phyloP scores from a whole-genome alignment of 1,140 invertebrate genomes.

The Musca domestica region DNA sequence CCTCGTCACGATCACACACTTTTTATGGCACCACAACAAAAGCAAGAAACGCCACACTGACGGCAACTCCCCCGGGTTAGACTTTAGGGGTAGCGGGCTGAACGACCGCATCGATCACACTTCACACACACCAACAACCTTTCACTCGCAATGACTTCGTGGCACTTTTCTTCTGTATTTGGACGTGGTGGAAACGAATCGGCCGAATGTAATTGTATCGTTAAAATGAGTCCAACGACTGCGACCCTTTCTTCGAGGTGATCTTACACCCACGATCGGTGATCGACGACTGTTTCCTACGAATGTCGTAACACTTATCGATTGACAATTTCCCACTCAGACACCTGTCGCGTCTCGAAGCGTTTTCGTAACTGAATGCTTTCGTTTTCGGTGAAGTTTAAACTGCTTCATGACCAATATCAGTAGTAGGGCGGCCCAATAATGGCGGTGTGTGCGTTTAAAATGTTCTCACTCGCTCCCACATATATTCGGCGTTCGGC shows the following conservation, averaged over 20 bases:
- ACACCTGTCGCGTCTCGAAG: constrained; percentile 49
- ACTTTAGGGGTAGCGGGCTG: neutral
- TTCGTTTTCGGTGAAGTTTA: constrained; percentile 40
- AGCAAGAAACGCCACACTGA: no score
- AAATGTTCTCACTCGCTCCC: neutral
- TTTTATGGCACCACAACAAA: neutral
- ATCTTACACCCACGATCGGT: constrained; percentile 2
- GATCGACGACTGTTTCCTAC: neutral
- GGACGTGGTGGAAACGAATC: neutral
- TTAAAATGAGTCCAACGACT: no score
- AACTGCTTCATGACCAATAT: constrained; percentile 22
- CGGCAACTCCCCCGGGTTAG: no score
- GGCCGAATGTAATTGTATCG: no score
- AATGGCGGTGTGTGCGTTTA: neutral
- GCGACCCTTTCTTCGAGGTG: no score
- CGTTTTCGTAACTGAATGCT: constrained; percentile 46
- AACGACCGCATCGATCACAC: neutral
- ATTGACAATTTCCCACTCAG: constrained; percentile 31
- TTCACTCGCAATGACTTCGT: neutral
- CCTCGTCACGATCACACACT: neutral
- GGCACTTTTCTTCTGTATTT: neutral
- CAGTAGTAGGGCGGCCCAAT: neutral
- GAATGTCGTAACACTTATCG: neutral
- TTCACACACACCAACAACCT: neutral
- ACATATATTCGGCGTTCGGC: neutral